phyloP scores from a whole-genome alignment of 2,797 vertebrate species.

The Pteronotus mesoamericanus region DNA sequence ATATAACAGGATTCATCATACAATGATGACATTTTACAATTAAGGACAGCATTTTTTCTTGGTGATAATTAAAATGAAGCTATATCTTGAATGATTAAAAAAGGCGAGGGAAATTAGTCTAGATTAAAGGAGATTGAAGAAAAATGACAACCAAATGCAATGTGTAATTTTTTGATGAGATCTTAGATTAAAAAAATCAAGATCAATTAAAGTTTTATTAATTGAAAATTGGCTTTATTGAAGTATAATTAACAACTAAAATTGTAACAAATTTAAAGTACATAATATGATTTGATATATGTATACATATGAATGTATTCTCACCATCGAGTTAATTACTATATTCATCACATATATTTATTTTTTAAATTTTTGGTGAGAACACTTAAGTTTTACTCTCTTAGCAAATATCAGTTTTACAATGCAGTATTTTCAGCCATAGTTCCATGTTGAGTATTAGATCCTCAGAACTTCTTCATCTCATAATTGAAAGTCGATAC shows the following conservation, averaged over 20 bases:
- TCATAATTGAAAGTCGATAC: background rate
- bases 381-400: background rate
- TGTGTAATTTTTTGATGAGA: background rate
- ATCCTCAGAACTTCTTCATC: background rate
- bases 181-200: background rate
- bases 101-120: background rate
- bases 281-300: background rate
- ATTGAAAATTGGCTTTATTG: background rate
- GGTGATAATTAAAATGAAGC: conserved; percentile 13
- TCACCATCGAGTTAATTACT: background rate
- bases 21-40: background rate
- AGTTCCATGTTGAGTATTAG: background rate
- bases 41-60: background rate
- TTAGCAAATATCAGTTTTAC: background rate
- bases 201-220: background rate
- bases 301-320: background rate
- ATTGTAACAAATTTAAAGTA: background rate
- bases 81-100: conserved; percentile 14
- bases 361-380: background rate
- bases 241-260: background rate
- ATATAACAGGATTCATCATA: background rate
- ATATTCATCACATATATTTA: background rate
- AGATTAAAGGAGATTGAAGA: conserved; percentile 18
- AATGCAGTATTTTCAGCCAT: background rate
- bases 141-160: background rate